Conservation (phyloP, 2,797 vertebrate species). For the Valencia hispanica region DNA sequence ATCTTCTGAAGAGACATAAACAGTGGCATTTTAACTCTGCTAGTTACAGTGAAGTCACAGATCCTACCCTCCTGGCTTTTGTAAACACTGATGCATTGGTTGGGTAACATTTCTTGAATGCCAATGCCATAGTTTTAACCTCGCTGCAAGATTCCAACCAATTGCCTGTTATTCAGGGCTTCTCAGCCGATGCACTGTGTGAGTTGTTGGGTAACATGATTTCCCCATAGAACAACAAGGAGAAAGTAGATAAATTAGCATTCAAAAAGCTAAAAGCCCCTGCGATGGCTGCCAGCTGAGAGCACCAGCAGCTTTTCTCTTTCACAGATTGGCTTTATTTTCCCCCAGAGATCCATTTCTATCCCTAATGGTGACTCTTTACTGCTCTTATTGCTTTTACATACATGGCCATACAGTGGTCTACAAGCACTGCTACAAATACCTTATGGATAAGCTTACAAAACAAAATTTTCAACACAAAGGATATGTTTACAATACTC, state of each 20-base stretch:
- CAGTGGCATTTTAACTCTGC: conserved; percentile 52
- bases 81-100: conserved; percentile 75
- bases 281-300: conserved; percentile 51
- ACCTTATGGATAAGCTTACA: conserved; percentile 23
- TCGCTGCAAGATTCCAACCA: conserved; percentile 67
- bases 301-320: conserved; percentile 58
- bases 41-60: conserved; percentile 61
- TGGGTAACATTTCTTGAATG: conserved; percentile 74
- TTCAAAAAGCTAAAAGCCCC: conserved; percentile 74
- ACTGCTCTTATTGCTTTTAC: conserved; percentile 54
- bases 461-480: conserved; percentile 34
- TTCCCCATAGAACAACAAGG: conserved; percentile 70
- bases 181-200: conserved; percentile 52
- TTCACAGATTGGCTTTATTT: conserved; percentile 71
- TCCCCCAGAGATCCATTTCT: conserved; percentile 72
- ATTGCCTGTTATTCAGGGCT: conserved; percentile 67
- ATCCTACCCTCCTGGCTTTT: conserved; percentile 61
- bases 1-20: conserved; percentile 46
- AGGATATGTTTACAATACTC: conserved; percentile 21
- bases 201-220: conserved; percentile 69
- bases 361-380: conserved; percentile 59
- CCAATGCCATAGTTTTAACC: conserved; percentile 69
- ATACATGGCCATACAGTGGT: conserved; percentile 38
- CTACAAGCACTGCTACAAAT: conserved; percentile 36
- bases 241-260: conserved; percentile 75